These are phyloP conservation scores for Aphidius gifuensis DNA, from an alignment of 1,140 invertebrate genomes.

Conservation along the genomic window DNA sequence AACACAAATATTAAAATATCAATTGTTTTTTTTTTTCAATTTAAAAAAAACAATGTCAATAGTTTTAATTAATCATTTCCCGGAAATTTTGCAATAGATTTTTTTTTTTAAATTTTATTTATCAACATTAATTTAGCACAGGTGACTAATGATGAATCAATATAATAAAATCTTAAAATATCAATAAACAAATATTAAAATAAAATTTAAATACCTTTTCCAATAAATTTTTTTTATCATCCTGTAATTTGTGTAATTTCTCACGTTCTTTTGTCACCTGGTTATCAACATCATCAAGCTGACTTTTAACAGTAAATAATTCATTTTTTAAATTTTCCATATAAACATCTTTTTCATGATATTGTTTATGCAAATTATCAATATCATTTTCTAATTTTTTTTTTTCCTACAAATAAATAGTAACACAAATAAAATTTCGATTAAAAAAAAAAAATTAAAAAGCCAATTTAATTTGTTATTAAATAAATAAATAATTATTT, in stretches of 20 bases:
- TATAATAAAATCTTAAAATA: background rate
- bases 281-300: constrained; percentile 37
- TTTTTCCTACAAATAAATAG: constrained; percentile 50
- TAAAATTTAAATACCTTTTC: constrained; percentile 43
- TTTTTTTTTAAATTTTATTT: background rate
- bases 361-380: constrained; percentile 40
- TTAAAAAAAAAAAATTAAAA: constrained; percentile 4
- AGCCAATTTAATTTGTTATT: no score
- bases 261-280: constrained; percentile 47
- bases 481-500: background rate
- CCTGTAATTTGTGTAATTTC: constrained; percentile 47
- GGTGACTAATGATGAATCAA: background rate
- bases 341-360: constrained; percentile 41
- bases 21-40: no score
- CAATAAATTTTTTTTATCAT: constrained; percentile 48
- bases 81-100: no score
- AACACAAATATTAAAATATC: no score
- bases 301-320: constrained; percentile 34
- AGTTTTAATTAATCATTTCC: background rate
- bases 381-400: constrained; percentile 48
- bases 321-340: constrained; percentile 49
- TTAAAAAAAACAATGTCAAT: background rate
- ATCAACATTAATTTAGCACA: background rate
- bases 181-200: constrained; percentile 5
- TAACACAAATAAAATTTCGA: constrained; percentile 8